A percentile compares a stretch with the other conserved stretches of the same genome.
phyloP scores from a whole-genome alignment of 2,888 invertebrate species.

The Calliphora vomitoria region DNA sequence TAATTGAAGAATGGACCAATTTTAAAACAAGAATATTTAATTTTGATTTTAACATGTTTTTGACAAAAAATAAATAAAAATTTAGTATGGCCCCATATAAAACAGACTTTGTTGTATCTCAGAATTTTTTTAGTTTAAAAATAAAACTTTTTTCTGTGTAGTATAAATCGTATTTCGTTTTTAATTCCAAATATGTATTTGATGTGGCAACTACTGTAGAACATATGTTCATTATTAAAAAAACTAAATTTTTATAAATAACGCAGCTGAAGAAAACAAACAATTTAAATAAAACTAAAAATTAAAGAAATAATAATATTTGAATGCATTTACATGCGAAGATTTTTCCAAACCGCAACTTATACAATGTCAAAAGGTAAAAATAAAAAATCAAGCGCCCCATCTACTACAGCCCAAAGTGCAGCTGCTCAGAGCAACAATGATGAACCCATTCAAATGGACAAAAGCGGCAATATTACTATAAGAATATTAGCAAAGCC shows the following conservation, averaged over 20 bases:
- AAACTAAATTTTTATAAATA: background rate
- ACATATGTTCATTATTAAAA: conserved; percentile 44
- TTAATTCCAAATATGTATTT: background rate
- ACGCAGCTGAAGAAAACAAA: no score
- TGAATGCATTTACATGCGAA: conserved; percentile 28
- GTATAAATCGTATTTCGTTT: background rate
- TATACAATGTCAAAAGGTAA: conserved; percentile 80
- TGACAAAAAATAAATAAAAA: no score
- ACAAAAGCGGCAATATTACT: conserved; percentile 87
- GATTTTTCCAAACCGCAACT: conserved; percentile 26
- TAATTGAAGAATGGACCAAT: no score
- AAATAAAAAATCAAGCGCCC: conserved; percentile 74
- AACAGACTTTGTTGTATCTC: no score
- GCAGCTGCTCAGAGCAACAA: background rate
- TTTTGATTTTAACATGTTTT: no score
- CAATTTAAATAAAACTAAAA: background rate
- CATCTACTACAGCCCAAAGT: background rate
- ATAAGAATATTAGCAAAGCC: conserved; percentile 90
- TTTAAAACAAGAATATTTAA: no score
- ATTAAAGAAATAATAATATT: background rate
- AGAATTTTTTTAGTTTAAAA: no score
- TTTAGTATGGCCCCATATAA: no score
- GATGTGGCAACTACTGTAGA: background rate
- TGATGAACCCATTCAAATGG: conserved; percentile 82
- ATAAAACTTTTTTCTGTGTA: no score